Percentiles rank a stretch among this genome's conserved stretches.
phyloP scores from a whole-genome alignment of 2,113 vertebrate species.

The Megalops atlanticus region DNA sequence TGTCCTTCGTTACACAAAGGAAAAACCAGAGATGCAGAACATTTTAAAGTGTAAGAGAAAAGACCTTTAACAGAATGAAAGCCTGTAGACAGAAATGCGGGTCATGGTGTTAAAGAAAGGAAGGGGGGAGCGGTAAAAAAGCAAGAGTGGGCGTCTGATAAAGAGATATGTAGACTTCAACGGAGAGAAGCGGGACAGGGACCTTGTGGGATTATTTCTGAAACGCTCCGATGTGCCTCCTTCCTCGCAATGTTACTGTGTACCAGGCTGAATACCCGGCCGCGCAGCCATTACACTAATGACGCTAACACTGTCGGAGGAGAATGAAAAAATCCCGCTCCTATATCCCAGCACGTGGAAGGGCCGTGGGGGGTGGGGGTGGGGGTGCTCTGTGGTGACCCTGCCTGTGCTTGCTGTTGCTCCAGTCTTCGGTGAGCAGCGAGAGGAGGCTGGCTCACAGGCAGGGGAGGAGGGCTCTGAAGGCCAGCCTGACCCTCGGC shows the following conservation, averaged over 20 bases:
- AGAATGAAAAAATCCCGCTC: neutral
- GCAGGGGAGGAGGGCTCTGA: slow-evolving; percentile 88
- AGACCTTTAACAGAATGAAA: neutral
- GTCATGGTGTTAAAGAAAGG: neutral
- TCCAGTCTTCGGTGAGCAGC: slow-evolving; percentile 60
- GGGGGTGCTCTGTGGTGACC: neutral
- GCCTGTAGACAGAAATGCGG: neutral
- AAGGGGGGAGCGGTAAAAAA: neutral
- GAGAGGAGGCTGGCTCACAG: slow-evolving; percentile 84
- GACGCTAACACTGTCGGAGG: neutral
- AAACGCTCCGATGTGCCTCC: no score
- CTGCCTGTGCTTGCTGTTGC: neutral
- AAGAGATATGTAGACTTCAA: no score
- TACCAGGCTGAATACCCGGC: no score
- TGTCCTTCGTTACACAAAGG: slow-evolving; percentile 33
- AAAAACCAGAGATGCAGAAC: neutral
- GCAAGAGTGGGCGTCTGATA: neutral
- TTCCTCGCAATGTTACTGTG: no score
- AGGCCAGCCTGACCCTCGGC: slow-evolving; percentile 93
- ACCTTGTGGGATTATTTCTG: no score
- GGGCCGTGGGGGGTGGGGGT: neutral
- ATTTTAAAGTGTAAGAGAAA: neutral
- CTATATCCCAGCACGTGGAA: neutral
- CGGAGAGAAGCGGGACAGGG: no score
- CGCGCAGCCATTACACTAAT: no score